These are phyloP conservation scores for Bombus cullumanus DNA, from an alignment of 1,140 invertebrate species.

Conservation along the genomic window DNA sequence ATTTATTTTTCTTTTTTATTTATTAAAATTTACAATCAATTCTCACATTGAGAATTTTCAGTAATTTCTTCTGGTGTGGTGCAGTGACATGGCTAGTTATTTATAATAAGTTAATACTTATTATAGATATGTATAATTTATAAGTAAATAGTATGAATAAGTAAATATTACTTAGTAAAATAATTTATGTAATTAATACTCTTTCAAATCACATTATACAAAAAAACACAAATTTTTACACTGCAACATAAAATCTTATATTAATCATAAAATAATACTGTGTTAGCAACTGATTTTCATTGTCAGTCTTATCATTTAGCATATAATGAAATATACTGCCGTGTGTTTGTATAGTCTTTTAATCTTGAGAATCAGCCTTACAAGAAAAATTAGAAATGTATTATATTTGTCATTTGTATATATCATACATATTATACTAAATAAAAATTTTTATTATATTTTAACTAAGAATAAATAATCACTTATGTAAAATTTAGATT, in stretches of 20 bases:
- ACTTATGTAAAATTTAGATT: background rate
- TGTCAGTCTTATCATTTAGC: background rate
- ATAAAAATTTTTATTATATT: background rate
- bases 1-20: no score
- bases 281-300: background rate
- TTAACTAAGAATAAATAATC: background rate
- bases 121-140: no score
- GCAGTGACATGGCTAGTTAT: no score
- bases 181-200: background rate
- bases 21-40: no score
- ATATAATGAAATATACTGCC: background rate
- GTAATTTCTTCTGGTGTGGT: no score
- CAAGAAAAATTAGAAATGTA: background rate
- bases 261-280: constrained; percentile 7
- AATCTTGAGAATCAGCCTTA: constrained; percentile 17
- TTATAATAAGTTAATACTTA: no score
- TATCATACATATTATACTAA: background rate
- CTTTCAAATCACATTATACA: background rate
- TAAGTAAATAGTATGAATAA: no score
- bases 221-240: background rate
- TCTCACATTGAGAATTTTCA: no score
- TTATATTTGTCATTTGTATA: background rate
- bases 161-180: no score
- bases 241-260: background rate
- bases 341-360: background rate